phyloP scores from a whole-genome alignment of 2,888 invertebrate species.

The Hermaeophaga mercurialis region DNA sequence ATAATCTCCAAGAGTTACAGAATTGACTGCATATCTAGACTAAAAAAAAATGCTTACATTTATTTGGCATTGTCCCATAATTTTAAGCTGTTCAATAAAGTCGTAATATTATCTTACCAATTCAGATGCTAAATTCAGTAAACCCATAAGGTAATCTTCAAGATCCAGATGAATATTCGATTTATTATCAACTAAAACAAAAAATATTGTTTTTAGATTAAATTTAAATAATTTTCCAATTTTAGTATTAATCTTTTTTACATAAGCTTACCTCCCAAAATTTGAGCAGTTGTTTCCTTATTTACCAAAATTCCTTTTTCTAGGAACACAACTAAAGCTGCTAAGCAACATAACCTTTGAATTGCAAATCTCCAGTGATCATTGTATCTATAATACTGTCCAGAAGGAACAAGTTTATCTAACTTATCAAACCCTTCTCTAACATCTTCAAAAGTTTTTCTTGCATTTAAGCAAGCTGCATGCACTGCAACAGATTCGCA shows the following conservation, averaged over 20 bases:
- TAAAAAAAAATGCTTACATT: slow-evolving; percentile 54
- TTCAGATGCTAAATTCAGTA: slow-evolving; percentile 83
- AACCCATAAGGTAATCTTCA: slow-evolving; percentile 87
- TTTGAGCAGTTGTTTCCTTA: slow-evolving; percentile 75
- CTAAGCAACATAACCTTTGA: slow-evolving; percentile 78
- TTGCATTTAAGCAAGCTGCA: slow-evolving; percentile 67
- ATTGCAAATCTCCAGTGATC: slow-evolving; percentile 87
- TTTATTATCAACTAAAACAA: slow-evolving; percentile 68
- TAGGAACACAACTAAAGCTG: slow-evolving; percentile 79
- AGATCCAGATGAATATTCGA: slow-evolving; percentile 89
- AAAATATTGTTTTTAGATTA: not conserved
- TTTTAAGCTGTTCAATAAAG: not conserved
- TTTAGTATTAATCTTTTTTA: too few relatives aligned
- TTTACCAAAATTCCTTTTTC: slow-evolving; percentile 77
- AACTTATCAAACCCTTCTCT: slow-evolving; percentile 68
- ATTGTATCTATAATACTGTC: slow-evolving; percentile 85
- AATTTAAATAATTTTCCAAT: not conserved
- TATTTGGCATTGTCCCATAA: not conserved
- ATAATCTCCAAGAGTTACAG: slow-evolving; percentile 85
- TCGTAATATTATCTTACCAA: slow-evolving; percentile 72
- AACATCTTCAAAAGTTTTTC: slow-evolving; percentile 70
- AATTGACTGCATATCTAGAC: slow-evolving; percentile 81
- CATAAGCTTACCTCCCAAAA: slow-evolving; percentile 75
- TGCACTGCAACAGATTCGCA: slow-evolving; percentile 59
- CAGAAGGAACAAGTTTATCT: slow-evolving; percentile 69